Evolutionary conservation across 1,140 invertebrate species (phyloP), one percentile per base, ranked within the genome.

Genomic region (Ceratoteleas bidentatus): DNA sequence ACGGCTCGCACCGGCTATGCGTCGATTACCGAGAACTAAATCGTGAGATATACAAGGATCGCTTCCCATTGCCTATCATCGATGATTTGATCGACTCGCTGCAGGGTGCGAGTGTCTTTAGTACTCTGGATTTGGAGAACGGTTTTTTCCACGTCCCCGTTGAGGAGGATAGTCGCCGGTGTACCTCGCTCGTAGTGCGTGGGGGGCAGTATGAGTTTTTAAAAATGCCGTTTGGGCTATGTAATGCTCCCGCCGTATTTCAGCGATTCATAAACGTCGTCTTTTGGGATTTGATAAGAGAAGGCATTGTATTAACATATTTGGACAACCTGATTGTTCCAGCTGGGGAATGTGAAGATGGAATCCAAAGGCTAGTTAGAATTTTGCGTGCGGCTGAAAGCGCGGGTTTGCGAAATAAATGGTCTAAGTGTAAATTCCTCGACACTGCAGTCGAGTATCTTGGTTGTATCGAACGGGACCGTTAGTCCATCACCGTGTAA

Each of bases 51-150:
- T 82, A 84, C 6, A 73, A 84, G 33, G 91, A 93, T 66, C 53
- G 82, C 11, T 93, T 87, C 72, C 93, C 92, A 0, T 68, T 94
- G 4, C 92, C 92, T 0, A 53, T 88, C 85, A 92, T 88, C 84
- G 91, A 74, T 52, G 85, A 54, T 58, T 86, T 38, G 80, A 88
- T 75, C 78, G 92, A 81, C 91, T 87, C 75, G 64, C 70, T 88
- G 13, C 45, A 80, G 1, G 83, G 82, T 0, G 77, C 86, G 45
- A 85, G 65, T 32, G 80, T 77, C 16, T 89, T 87, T 69, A 84
- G 57, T 15, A 84, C 66, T 13, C 58, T 89, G 40, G 87, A 88
- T 60, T 52, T 86, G 9, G 33, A 52, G 24, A 54, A 69, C 3
- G 84, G 81, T 3, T 87, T 85, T 68, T 49, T 49, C 13, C 13